phyloP scores from a whole-genome alignment of 1,140 invertebrate species.

The Sinonovacula constricta region DNA sequence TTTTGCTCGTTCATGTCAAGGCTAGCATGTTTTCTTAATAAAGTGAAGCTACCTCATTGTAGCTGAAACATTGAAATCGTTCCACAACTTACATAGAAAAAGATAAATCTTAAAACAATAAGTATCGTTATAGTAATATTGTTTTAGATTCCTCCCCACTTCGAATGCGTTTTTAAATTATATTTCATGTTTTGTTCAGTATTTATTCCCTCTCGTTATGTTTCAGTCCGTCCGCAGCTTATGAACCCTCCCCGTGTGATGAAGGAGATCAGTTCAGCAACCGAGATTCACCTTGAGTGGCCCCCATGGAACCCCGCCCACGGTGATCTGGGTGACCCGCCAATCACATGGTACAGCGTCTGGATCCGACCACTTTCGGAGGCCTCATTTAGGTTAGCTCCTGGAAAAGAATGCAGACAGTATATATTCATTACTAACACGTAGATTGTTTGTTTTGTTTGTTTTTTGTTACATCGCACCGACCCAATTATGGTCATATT shows the following conservation, averaged over 20 bases:
- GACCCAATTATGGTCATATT: too few species aligned
- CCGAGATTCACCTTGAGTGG: slow-evolving; percentile 67
- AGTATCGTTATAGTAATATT: too few species aligned
- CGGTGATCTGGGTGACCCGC: slow-evolving; percentile 69
- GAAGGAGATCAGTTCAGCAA: slow-evolving; percentile 51
- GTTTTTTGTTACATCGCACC: too few species aligned
- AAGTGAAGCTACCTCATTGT: too few species aligned
- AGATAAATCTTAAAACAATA: neutral
- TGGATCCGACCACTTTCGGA: slow-evolving; percentile 52
- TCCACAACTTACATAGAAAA: neutral
- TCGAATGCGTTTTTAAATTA: neutral
- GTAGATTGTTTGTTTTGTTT: too few species aligned
- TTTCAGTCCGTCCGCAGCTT: slow-evolving; percentile 66
- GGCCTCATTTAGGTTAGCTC: slow-evolving; percentile 41
- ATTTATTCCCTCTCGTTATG: too few species aligned
- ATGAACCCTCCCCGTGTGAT: slow-evolving; percentile 61
- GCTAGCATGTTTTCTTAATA: too few species aligned
- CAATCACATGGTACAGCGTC: slow-evolving; percentile 70
- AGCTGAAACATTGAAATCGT: neutral
- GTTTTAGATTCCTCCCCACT: too few species aligned
- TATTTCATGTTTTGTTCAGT: neutral
- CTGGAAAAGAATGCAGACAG: too few species aligned
- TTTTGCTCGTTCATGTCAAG: too few species aligned
- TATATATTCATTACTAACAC: too few species aligned
- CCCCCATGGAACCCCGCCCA: slow-evolving; percentile 61